Evolutionary conservation across 1,140 invertebrate genomes (phyloP), one percentile per base, ranked within the genome.

Genomic region (honey bee (Apis mellifera)): DNA sequence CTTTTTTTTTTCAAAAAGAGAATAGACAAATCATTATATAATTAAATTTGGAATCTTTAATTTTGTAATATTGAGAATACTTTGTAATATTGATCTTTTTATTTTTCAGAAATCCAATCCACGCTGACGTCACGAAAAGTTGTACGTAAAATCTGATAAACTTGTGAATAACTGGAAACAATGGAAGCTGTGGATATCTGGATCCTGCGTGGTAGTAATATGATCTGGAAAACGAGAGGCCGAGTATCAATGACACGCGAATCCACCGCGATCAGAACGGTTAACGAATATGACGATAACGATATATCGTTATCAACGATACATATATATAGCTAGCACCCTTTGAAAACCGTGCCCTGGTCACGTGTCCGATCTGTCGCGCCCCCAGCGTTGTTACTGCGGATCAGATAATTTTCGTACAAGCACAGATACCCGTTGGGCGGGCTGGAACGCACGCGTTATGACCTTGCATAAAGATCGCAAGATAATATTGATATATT

Each of bases 311-410:
- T 87, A 88, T 88, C 86, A 86, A 15, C 62, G 75, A 87, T 73
- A 78, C 74, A 66, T n/a, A n/a, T n/a, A n/a, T n/a, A n/a, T n/a
- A n/a, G 71, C 83, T 75, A 60, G 71, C 55, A 81, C 86, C 83
- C 87, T 85, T 85, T 88, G 68, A 80, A 88, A 88, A 88, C 76
- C 62, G 66, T 83, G 57, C 64, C 64, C 86, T 68, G 78, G 86
- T 72, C 87, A 88, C 87, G 87, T 88, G 87, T 88, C 86, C 86
- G 76, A 82, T 80, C 84, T 86, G 86, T 88, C 87, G 87, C 87
- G 87, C 87, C 87, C 86, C 77, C 87, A n/a, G n/a, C n/a, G 86
- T 88, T 88, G 86, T 88, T 88, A 84, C 76, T 74, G 73, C 65
- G 80, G 79, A 88, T 88, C 87, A 83, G 87, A 88, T 88, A 88